Percentiles rank a stretch among this genome's conserved stretches.
Evolutionary conservation across 1,140 invertebrate genomes (phyloP).

Genomic region (Drosophila auraria): DNA sequence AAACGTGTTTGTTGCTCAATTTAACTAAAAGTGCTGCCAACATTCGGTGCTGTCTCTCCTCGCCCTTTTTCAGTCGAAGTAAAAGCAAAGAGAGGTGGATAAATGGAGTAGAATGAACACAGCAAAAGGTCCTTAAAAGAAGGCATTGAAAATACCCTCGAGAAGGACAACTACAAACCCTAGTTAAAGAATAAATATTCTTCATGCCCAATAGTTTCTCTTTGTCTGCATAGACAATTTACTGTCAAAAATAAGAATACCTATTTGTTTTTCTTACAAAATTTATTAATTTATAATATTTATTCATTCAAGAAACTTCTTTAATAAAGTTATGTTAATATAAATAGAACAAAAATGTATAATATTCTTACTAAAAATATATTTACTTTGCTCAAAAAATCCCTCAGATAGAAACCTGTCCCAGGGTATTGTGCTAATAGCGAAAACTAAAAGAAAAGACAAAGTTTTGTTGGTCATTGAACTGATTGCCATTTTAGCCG

Average conservation of each 20-base stretch:
- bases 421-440: conserved; percentile 2
- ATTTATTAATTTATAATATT: too few species aligned
- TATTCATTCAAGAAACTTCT: too few species aligned
- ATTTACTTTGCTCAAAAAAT: not conserved
- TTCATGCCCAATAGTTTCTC: too few species aligned
- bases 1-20: conserved; percentile 83
- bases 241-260: too few species aligned
- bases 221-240: too few species aligned
- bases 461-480: conserved; percentile 70
- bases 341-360: too few species aligned
- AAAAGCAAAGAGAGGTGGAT: conserved; percentile 3
- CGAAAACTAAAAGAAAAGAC: conserved; percentile 32
- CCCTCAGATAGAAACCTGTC: not conserved
- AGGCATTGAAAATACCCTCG: not conserved
- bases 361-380: not conserved
- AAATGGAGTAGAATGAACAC: not conserved
- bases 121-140: not conserved
- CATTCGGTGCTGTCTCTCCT: conserved; percentile 47
- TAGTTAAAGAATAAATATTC: too few species aligned
- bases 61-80: conserved; percentile 6
- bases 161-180: not conserved
- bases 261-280: too few species aligned
- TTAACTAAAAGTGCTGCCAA: conserved; percentile 81
- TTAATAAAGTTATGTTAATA: too few species aligned
- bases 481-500: conserved; percentile 68